Conservation (phyloP, 2,888 invertebrate genomes). For the Pandemis corylana region DNA sequence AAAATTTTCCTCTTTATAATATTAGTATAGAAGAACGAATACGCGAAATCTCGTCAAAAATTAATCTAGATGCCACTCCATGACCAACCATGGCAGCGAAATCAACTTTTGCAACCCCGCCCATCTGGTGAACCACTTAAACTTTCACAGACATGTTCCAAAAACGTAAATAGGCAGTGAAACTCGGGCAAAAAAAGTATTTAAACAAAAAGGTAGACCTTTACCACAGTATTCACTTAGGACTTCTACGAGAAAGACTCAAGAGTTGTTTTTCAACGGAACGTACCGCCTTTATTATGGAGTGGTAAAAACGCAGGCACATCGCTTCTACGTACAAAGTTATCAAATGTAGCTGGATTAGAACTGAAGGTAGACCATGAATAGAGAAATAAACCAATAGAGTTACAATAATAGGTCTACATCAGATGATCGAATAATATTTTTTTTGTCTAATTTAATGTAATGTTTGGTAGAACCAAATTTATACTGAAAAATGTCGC, state of each 20-base stretch:
- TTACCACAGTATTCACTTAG: background rate
- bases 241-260: background rate
- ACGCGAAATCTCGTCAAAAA: background rate
- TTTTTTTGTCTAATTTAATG: too few species aligned
- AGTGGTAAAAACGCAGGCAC: constrained; percentile 8
- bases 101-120: background rate
- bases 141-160: constrained; percentile 17
- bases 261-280: constrained; percentile 1
- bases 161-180: constrained; percentile 25
- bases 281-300: background rate
- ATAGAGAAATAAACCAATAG: too few species aligned
- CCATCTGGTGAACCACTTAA: constrained; percentile 2
- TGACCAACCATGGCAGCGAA: background rate
- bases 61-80: background rate
- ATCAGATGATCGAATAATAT: too few species aligned
- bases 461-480: too few species aligned
- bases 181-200: constrained; percentile 5
- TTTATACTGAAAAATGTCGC: too few species aligned
- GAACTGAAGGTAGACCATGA: background rate
- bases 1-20: too few species aligned
- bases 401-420: too few species aligned
- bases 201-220: constrained; percentile 17
- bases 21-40: background rate
- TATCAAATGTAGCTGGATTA: background rate
- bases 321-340: constrained; percentile 16